Evolutionary conservation across 2,888 invertebrate genomes (phyloP), one percentile per base, ranked within the genome.

Genomic region (Lithophane semibrunnea): DNA sequence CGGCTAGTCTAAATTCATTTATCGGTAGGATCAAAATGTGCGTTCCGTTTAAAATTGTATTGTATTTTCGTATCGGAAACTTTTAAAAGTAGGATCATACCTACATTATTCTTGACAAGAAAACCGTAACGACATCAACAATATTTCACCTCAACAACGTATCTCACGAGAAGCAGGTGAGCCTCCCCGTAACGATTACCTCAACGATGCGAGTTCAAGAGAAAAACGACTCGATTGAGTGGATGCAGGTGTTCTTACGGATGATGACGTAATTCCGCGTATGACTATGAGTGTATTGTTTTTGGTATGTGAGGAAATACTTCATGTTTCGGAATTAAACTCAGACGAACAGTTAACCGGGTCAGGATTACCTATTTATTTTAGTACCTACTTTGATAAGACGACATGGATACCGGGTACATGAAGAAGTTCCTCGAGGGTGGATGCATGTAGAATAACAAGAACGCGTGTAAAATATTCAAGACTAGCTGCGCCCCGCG

Each of bases 211-310:
- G 76, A 79, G 72, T 58, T 56, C 13, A 42, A 54, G 47, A 73
- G 74, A 76, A 79, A 79, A 87, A 87, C 70, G 76, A 66, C 68
- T 37, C 60, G 68, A 78, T 79, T 64, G 75, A 77, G 68, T 60
- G 72, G 73, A 67, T 69, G 73, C 84, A 87, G 86, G 84, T 87
- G 82, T 81, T 76, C 49, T 37, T 2, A 2, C 44, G 18, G 21
- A 10, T 77, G 79, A 78, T 81, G 76, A 68, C 75, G 58, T 87
- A 68, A 86, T 84, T 82, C 66, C 29, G 29, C 70, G 72, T 47
- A 47, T 18, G 49, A 49, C 49, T 52, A 52, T 52, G 52, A 18
- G 18, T 52, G 8, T 18, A 18, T 18, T 7, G 49, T 8, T 18
- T 52, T 52, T 52, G 8, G 52, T 52, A 18, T 52, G 18, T 52